Conservation (phyloP, 2,113 vertebrate genomes). For the Pluvialis apricaria region DNA sequence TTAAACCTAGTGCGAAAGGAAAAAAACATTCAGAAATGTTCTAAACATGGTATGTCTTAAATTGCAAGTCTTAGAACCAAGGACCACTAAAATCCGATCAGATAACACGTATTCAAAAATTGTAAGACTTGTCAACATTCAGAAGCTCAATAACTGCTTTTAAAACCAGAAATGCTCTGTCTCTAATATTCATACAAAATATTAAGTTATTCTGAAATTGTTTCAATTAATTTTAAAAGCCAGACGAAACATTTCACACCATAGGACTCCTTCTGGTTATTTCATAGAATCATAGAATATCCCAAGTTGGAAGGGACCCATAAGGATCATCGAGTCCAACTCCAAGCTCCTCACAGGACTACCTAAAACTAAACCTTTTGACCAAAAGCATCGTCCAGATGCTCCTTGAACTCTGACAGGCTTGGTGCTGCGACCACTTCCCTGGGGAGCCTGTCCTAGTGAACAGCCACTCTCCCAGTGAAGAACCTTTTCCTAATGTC, state of each 20-base stretch:
- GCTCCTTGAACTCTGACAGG: neutral
- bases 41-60: neutral
- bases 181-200: neutral
- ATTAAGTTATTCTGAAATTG: neutral
- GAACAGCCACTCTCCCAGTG: neutral
- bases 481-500: neutral
- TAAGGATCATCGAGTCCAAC: neutral
- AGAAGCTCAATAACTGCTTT: neutral
- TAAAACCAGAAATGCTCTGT: neutral
- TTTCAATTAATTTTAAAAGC: neutral
- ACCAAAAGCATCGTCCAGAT: rapidly evolving
- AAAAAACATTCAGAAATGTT: neutral
- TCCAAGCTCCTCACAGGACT: neutral
- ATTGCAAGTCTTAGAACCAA: neutral
- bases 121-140: neutral
- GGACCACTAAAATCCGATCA: neutral
- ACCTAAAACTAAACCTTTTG: neutral
- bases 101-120: neutral
- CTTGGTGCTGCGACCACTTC: neutral
- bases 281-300: neutral
- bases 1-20: neutral
- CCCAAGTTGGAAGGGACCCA: neutral
- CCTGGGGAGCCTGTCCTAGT: neutral
- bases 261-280: neutral
- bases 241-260: neutral